A percentile compares a stretch with the other conserved stretches of the same genome.
Evolutionary conservation across 2,888 invertebrate genomes (phyloP).

Genomic region (Gymnoscelis rufifasciata): DNA sequence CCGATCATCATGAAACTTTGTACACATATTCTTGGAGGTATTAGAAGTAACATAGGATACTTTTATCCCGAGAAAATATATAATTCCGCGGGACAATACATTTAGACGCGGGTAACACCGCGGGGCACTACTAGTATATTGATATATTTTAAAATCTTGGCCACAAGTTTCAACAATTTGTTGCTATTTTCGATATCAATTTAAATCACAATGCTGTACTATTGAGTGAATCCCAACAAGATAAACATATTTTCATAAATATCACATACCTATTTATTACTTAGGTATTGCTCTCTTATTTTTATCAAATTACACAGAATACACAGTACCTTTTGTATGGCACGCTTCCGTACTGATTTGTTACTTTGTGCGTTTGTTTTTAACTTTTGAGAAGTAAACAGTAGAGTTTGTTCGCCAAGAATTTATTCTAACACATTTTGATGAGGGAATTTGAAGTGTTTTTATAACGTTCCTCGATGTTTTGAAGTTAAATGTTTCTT

Average conservation of each 20-base stretch:
- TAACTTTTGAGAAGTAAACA: conserved; percentile 16
- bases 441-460: conserved; percentile 1
- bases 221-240: conserved; percentile 67
- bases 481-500: conserved; percentile 3
- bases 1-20: no score
- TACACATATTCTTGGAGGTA: no score
- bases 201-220: conserved; percentile 59
- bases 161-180: no score
- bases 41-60: no score
- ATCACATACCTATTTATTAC: conserved; percentile 24
- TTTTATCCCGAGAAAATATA: no score
- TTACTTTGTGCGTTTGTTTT: conserved; percentile 16
- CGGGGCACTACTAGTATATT: no score
- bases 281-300: no score
- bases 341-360: conserved; percentile 1
- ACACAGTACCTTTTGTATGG: conserved; percentile 25
- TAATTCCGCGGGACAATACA: no score
- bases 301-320: not conserved
- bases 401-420: conserved; percentile 8
- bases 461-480: conserved; percentile 5
- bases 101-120: no score
- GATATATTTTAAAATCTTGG: no score
- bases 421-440: conserved; percentile 2
- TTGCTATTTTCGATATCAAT: conserved; percentile 20
- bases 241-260: conserved; percentile 42